Conservation (phyloP, 2,888 invertebrate species). For the Parnassius glacialis region DNA sequence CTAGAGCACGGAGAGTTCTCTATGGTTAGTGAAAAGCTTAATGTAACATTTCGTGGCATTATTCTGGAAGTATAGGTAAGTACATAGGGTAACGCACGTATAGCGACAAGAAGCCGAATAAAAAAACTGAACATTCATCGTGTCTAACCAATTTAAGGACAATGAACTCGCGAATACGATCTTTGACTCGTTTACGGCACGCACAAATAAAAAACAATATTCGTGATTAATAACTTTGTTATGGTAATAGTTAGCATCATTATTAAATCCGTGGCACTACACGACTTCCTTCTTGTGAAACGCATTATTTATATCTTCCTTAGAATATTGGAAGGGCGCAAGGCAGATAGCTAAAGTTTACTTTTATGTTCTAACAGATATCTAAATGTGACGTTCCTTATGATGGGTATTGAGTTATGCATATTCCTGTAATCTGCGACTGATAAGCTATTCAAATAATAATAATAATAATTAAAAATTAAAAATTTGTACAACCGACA, state of each 20-base stretch:
- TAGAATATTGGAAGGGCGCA: not conserved
- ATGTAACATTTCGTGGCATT: slow-evolving; percentile 13
- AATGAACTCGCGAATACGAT: slow-evolving; percentile 64
- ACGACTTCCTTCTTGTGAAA: slow-evolving; percentile 9
- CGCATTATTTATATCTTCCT: not conserved
- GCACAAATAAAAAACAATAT: slow-evolving; percentile 46
- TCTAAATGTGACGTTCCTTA: no score
- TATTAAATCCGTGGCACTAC: slow-evolving; percentile 15
- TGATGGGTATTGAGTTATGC: no score
- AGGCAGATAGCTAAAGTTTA: no score
- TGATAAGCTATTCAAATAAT: no score
- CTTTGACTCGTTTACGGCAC: slow-evolving; percentile 40
- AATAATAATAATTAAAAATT: no score
- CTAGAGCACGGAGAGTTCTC: slow-evolving; percentile 14
- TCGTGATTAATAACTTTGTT: slow-evolving; percentile 35
- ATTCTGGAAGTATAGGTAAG: slow-evolving; percentile 24
- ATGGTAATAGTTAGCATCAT: slow-evolving; percentile 32
- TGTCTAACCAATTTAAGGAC: slow-evolving; percentile 67
- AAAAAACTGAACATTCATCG: slow-evolving; percentile 54
- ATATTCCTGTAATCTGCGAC: no score
- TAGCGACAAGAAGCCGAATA: slow-evolving; percentile 60
- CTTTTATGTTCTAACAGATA: no score
- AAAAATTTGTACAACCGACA: no score
- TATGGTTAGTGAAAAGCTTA: slow-evolving; percentile 3
- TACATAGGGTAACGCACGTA: slow-evolving; percentile 67